These are phyloP conservation scores for Aegithalos caudatus DNA, from an alignment of 2,113 vertebrate genomes.

Conservation along the genomic window DNA sequence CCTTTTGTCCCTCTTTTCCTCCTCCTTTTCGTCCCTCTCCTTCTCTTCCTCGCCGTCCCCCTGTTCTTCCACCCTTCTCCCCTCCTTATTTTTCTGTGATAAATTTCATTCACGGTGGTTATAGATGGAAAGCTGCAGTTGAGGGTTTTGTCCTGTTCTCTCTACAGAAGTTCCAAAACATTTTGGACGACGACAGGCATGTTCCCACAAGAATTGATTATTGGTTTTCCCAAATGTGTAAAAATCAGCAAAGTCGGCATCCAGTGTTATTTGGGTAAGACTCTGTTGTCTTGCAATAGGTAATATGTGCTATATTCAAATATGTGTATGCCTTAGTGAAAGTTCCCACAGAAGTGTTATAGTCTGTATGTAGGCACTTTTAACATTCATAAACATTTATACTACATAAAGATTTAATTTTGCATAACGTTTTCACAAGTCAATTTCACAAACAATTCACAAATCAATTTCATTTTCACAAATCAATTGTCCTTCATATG, in stretches of 20 bases:
- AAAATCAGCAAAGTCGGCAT: constrained; percentile 78
- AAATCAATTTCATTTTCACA: not conserved
- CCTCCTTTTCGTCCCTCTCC: not conserved
- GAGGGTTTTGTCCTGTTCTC: not conserved
- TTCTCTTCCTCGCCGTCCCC: fast-evolving
- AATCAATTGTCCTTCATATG: fast-evolving
- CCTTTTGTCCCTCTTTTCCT: too few relatives aligned
- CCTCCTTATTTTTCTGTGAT: not conserved
- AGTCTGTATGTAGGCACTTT: not conserved
- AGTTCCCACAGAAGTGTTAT: not conserved
- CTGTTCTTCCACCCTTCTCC: not conserved
- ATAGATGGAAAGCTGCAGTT: not conserved
- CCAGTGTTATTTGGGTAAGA: constrained; percentile 87
- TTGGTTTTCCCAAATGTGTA: constrained; percentile 79
- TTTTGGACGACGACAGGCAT: constrained; percentile 96
- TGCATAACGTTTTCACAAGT: not conserved
- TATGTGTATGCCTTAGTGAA: not conserved
- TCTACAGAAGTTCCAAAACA: constrained; percentile 79
- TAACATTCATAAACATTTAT: not conserved
- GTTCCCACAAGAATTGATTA: constrained; percentile 93
- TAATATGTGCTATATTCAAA: not conserved
- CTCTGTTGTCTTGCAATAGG: not conserved
- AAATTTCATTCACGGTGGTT: fast-evolving
- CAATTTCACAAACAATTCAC: too few relatives aligned
- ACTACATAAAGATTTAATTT: not conserved